Evolutionary conservation across 2,797 vertebrate species (phyloP), one percentile per base, ranked within the genome.

Genomic region (Lycodopsis pacificus): DNA sequence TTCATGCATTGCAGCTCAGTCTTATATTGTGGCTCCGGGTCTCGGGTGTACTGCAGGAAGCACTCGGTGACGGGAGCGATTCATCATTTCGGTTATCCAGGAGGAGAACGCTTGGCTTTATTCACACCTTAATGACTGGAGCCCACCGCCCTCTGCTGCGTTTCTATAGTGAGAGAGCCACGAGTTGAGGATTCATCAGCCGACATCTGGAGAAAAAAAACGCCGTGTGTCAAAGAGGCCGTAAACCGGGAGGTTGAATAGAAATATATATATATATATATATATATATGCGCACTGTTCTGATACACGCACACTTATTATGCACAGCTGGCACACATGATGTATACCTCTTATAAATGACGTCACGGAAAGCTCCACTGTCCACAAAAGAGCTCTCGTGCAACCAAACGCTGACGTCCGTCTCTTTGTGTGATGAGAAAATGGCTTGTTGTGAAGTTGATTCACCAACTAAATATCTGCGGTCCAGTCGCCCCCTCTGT

Each of bases 401-500:
- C 75, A 78, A 79, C 68, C 68, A 67, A 68, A 48, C 17, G 7
- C 25, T 79, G 15, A 72, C 42, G 11, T 70, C n/a, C 65, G 57
- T 78, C 71, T 74, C 22, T n/a, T 13, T 8, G 46, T 51, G 51
- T 72, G 79, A 79, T 81, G 73, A 87, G 88, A 84, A 86, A 80
- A 83, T 51, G 54, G 27, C 73, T 85, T 73, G 66, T 81, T 81
- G 65, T 89, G 64, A 67, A 56, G 72, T 72, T 86, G 86, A 87
- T 85, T 90, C 83, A 89, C 64, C 77, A 54, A 22, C 69, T 77
- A 83, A 79, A 67, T 49, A 51, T 66, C 76, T 85, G 86, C 74
- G 89, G 91, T 85, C 12, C 48, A 22, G 65, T 82, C 86, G 61
- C 90, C 90, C 90, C 87, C 90, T 90, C 79, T 82, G 65, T 89